phyloP scores from a whole-genome alignment of 1,140 invertebrate genomes.

The Brachionus plicatilis region DNA sequence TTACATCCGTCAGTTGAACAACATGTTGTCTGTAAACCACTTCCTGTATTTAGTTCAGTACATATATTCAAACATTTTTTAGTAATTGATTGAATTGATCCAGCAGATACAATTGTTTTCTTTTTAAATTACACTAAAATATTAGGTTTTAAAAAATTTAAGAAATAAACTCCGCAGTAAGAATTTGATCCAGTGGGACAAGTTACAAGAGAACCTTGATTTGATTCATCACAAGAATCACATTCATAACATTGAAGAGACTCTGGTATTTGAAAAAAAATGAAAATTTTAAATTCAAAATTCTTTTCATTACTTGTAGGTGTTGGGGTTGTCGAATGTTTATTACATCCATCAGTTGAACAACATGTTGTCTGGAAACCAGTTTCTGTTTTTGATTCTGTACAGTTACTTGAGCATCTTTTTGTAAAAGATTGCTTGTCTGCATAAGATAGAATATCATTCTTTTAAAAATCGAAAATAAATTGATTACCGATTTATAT shows the following conservation, averaged over 20 bases:
- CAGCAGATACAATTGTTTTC: too few relatives aligned
- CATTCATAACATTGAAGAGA: background rate
- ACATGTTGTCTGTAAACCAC: too few relatives aligned
- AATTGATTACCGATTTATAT: too few relatives aligned
- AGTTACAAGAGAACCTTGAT: background rate
- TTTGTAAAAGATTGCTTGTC: background rate
- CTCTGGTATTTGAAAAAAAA: background rate
- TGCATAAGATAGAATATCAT: too few relatives aligned
- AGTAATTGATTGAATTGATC: too few relatives aligned
- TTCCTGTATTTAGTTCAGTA: too few relatives aligned
- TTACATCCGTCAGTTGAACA: too few relatives aligned
- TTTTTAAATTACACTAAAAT: too few relatives aligned
- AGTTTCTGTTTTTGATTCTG: background rate
- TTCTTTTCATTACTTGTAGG: background rate
- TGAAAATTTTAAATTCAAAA: background rate
- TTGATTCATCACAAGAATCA: background rate
- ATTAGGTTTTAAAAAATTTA: too few relatives aligned
- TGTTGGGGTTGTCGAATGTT: background rate
- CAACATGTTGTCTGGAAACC: background rate
- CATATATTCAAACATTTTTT: too few relatives aligned
- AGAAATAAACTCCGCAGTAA: background rate
- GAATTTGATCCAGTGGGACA: background rate
- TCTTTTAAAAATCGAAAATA: too few relatives aligned
- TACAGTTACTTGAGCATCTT: background rate
- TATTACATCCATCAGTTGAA: background rate